phyloP scores from a whole-genome alignment of 2,888 invertebrate genomes.

The Hedya salicella region DNA sequence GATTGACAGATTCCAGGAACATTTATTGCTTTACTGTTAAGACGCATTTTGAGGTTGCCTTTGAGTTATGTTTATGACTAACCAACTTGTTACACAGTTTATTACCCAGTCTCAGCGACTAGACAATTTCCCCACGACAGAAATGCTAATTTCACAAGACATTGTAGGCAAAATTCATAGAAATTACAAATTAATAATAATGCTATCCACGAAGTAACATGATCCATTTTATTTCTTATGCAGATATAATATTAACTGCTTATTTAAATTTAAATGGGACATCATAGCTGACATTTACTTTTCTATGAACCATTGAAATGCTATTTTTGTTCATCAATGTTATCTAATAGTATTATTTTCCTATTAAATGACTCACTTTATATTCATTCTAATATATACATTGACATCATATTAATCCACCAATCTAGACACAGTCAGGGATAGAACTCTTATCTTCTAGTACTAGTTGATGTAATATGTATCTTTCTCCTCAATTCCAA shows the following conservation, averaged over 20 bases:
- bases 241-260: conserved; percentile 20
- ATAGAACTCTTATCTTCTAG: background rate
- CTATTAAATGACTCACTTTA: conserved; percentile 11
- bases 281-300: conserved; percentile 16
- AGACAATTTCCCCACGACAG: background rate
- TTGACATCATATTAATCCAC: background rate
- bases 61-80: too few relatives aligned
- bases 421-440: background rate
- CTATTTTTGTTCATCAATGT: conserved; percentile 7
- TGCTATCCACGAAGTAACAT: conserved; percentile 7
- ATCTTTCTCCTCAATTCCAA: too few relatives aligned
- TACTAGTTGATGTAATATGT: background rate
- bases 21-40: too few relatives aligned
- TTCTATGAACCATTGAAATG: conserved; percentile 13
- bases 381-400: conserved; percentile 1
- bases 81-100: too few relatives aligned
- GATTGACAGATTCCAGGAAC: too few relatives aligned
- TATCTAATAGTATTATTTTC: conserved; percentile 13
- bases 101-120: background rate
- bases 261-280: conserved; percentile 24
- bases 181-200: background rate
- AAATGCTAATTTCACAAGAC: background rate
- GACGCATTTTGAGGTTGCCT: too few relatives aligned
- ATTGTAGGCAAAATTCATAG: background rate
- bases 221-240: conserved; percentile 23